Evolutionary conservation across 2,113 vertebrate genomes (phyloP).

Genomic region (Gymnarchus niloticus): DNA sequence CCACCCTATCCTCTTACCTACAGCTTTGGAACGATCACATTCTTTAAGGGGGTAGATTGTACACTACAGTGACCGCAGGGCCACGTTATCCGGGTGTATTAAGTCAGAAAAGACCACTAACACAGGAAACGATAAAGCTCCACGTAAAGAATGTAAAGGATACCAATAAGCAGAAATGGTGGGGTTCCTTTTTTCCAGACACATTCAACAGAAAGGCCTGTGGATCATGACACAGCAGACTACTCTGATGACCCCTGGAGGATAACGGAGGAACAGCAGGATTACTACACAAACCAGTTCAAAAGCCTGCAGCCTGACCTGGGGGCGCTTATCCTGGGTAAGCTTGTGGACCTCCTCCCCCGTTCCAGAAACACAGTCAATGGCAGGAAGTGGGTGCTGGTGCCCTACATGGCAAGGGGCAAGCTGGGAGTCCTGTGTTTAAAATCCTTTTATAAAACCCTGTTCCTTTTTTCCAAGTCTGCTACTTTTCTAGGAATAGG

Average conservation of each 20-base stretch:
- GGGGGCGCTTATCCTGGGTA: slow-evolving; percentile 83
- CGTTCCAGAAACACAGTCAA: neutral
- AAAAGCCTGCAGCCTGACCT: slow-evolving; percentile 81
- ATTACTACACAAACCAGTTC: slow-evolving; percentile 94
- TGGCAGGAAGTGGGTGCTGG: neutral
- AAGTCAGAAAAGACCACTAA: no score
- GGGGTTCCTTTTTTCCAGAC: slow-evolving; percentile 48
- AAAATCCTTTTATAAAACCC: neutral
- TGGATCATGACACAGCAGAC: slow-evolving; percentile 58
- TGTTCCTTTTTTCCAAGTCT: neutral
- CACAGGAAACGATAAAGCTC: neutral
- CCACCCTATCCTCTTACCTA: neutral
- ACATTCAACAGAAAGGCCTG: slow-evolving; percentile 67
- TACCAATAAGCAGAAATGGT: neutral
- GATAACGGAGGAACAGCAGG: slow-evolving; percentile 89
- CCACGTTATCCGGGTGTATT: neutral
- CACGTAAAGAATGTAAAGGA: neutral
- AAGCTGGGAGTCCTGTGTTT: neutral
- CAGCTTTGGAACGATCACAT: slow-evolving; percentile 50
- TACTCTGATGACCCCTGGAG: slow-evolving; percentile 86
- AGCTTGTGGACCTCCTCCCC: neutral
- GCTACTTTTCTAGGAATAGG: neutral
- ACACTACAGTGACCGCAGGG: neutral
- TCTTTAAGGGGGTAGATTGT: no score
- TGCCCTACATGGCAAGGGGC: neutral